These are phyloP conservation scores for Agrilus planipennis DNA, from an alignment of 1,140 invertebrate genomes.

Conservation along the genomic window DNA sequence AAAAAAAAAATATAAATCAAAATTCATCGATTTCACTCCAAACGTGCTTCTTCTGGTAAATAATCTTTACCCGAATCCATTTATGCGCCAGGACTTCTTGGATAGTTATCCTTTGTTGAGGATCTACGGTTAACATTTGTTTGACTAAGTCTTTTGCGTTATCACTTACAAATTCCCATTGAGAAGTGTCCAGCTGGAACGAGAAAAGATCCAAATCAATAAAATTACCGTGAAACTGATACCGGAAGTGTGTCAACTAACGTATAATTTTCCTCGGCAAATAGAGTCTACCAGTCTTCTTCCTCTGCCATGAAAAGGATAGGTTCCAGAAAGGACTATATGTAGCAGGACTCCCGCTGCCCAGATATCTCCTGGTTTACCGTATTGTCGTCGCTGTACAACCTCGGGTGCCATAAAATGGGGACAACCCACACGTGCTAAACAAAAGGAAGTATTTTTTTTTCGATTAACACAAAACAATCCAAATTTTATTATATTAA, in stretches of 20 bases:
- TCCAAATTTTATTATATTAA: no score
- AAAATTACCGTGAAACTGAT: background rate
- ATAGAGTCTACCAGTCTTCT: constrained; percentile 85
- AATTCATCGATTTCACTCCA: no score
- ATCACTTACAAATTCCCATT: constrained; percentile 86
- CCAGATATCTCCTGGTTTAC: constrained; percentile 96
- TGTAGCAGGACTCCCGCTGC: constrained; percentile 90
- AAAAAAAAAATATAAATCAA: background rate
- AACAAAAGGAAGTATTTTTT: background rate
- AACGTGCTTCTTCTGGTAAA: no score
- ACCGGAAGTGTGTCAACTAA: constrained; percentile 43
- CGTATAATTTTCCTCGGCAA: constrained; percentile 70
- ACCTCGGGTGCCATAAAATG: constrained; percentile 98
- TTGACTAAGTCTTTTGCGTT: constrained; percentile 87
- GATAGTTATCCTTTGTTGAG: constrained; percentile 82
- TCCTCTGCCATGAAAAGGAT: constrained; percentile 90
- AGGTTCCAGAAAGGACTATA: constrained; percentile 80
- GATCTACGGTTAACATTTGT: constrained; percentile 84
- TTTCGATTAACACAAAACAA: no score
- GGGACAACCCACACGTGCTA: constrained; percentile 86
- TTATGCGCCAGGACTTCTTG: constrained; percentile 88
- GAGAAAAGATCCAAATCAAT: background rate
- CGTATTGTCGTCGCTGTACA: constrained; percentile 78
- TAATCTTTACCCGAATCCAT: constrained; percentile 76
- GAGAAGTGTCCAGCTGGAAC: constrained; percentile 66